Evolutionary conservation across 1,140 invertebrate genomes (phyloP).

Genomic region (Drosophila murphyi): DNA sequence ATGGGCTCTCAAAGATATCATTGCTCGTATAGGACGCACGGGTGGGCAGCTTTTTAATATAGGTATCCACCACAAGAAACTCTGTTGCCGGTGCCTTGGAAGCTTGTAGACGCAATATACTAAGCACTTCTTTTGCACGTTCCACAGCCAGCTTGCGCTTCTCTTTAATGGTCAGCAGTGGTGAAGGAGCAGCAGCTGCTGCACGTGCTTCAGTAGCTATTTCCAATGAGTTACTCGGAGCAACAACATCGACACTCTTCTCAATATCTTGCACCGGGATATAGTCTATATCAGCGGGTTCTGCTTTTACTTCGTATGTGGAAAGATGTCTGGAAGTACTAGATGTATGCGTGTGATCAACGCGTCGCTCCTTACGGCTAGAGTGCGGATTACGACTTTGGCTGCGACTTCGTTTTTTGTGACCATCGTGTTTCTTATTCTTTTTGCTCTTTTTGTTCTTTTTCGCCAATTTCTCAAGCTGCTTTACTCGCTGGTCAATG

Average conservation of each 20-base stretch:
- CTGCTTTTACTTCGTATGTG: background rate
- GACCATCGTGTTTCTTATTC: slow-evolving; percentile 24
- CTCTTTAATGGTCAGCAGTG: slow-evolving; percentile 6
- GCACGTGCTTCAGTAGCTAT: background rate
- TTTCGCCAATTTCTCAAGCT: slow-evolving; percentile 6
- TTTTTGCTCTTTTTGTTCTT: slow-evolving; percentile 52
- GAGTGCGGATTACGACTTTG: background rate
- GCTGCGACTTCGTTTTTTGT: slow-evolving; percentile 20
- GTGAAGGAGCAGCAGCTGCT: background rate
- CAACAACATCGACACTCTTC: slow-evolving; percentile 15
- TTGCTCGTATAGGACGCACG: slow-evolving; percentile 21
- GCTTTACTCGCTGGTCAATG: background rate
- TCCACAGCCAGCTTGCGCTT: slow-evolving; percentile 34
- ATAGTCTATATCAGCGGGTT: slow-evolving; percentile 5
- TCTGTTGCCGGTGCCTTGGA: slow-evolving; percentile 26
- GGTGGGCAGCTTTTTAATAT: slow-evolving; percentile 41
- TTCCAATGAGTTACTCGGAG: slow-evolving; percentile 16
- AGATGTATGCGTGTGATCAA: background rate
- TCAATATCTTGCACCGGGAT: slow-evolving; percentile 14
- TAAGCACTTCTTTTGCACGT: slow-evolving; percentile 25
- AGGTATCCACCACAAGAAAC: slow-evolving; percentile 54
- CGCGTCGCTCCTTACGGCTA: background rate
- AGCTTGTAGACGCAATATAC: slow-evolving; percentile 1
- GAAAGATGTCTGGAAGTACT: background rate
- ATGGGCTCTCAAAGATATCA: slow-evolving; percentile 55